Conservation (phyloP, 2,113 vertebrate species). For the Labrus mixtus region DNA sequence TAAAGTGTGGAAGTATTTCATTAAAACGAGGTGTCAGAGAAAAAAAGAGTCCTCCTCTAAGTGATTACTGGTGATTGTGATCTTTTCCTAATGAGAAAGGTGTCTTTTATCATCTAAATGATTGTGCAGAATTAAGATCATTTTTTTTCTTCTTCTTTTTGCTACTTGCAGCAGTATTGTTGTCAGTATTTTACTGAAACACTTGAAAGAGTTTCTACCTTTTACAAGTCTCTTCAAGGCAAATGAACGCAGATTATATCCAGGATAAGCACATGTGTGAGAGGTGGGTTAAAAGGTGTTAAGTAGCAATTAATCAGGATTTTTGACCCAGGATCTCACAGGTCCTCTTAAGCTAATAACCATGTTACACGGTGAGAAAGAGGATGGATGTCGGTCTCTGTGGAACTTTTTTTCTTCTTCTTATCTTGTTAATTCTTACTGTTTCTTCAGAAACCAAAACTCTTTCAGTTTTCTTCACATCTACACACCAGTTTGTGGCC, state of each 20-base stretch:
- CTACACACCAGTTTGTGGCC: too few species aligned
- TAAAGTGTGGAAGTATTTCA: constrained; percentile 60
- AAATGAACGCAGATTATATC: constrained; percentile 53
- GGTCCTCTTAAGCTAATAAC: constrained; percentile 52
- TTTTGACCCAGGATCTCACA: constrained; percentile 46
- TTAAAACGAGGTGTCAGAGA: constrained; percentile 55
- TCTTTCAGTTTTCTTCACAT: constrained; percentile 27
- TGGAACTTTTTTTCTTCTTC: neutral
- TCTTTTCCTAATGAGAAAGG: constrained; percentile 39
- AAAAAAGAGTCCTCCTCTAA: constrained; percentile 42
- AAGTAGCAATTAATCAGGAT: constrained; percentile 66
- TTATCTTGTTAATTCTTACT: constrained; percentile 39
- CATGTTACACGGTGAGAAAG: constrained; percentile 31
- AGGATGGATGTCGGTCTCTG: constrained; percentile 30
- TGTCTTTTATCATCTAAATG: constrained; percentile 32
- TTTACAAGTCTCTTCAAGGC: constrained; percentile 27
- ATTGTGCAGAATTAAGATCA: constrained; percentile 31
- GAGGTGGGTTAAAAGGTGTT: constrained; percentile 56
- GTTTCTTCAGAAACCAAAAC: constrained; percentile 67
- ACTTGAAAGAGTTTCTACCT: constrained; percentile 17
- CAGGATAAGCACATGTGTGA: constrained; percentile 44
- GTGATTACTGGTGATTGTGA: constrained; percentile 50
- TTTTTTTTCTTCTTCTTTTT: constrained; percentile 11
- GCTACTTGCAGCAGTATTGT: constrained; percentile 18
- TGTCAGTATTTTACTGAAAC: constrained; percentile 34